Conservation (phyloP, 2,113 vertebrate species). For the Maccullochella peelii region DNA sequence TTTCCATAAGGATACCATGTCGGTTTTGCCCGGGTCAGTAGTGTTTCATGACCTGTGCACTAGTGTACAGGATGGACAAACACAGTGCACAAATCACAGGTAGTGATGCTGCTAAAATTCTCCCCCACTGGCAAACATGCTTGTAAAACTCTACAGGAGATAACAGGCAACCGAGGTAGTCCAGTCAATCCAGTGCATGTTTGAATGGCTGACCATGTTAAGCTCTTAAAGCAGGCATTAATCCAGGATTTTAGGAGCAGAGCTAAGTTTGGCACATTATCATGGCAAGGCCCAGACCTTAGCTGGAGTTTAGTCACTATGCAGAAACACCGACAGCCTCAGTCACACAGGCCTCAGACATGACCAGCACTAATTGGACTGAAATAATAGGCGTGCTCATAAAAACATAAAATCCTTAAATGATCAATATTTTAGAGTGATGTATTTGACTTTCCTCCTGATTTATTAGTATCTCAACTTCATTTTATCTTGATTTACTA, state of each 20-base stretch:
- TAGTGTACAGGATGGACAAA: slow-evolving; percentile 15
- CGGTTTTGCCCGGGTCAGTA: neutral
- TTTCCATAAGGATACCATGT: neutral
- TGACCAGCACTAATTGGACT: slow-evolving; percentile 17
- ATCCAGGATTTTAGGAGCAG: slow-evolving; percentile 82
- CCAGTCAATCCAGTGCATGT: slow-evolving; percentile 76
- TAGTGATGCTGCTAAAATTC: slow-evolving; percentile 44
- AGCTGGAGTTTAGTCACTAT: slow-evolving; percentile 67
- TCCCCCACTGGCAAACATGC: slow-evolving; percentile 45
- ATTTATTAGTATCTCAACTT: slow-evolving; percentile 10
- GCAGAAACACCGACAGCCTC: slow-evolving; percentile 58
- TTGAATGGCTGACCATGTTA: slow-evolving; percentile 83
- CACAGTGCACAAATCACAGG: neutral
- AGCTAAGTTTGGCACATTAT: slow-evolving; percentile 74
- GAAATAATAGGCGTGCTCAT: neutral
- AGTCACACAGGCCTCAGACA: slow-evolving; percentile 70
- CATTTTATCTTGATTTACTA: neutral
- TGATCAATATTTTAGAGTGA: neutral
- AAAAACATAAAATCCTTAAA: neutral
- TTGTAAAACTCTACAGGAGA: slow-evolving; percentile 73
- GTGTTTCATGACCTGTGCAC: slow-evolving; percentile 21
- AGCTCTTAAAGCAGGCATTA: slow-evolving; percentile 83
- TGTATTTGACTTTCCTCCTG: neutral
- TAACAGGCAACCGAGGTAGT: slow-evolving; percentile 71
- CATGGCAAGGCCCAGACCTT: slow-evolving; percentile 79